Evolutionary conservation across 92 coral and sea anemone species (phyloP).

Genomic region (Zoanthus sociatus): DNA sequence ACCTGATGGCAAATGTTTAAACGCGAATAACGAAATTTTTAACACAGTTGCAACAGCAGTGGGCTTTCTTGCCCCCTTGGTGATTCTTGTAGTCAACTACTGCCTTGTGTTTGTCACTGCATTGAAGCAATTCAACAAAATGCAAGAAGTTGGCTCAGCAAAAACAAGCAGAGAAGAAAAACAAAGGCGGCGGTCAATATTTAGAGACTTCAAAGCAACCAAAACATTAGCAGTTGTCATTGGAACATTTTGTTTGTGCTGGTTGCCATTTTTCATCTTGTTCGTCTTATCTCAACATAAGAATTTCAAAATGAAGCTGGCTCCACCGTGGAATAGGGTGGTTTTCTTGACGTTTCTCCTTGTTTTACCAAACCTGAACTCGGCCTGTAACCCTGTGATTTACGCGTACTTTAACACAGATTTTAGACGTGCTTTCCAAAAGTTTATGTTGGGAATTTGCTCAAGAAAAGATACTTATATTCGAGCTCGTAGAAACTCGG

Average conservation of each 20-base stretch:
- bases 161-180: conserved; percentile 67
- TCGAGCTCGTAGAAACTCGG: conserved; percentile 5
- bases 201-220: conserved; percentile 93
- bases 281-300: conserved; percentile 77
- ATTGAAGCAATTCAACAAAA: conserved; percentile 87
- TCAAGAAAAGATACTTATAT: conserved; percentile 9
- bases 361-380: conserved; percentile 87
- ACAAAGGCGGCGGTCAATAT: conserved; percentile 60
- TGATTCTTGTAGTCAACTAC: conserved; percentile 79
- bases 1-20: conserved; percentile 51
- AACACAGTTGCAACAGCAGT: conserved; percentile 91
- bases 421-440: conserved; percentile 88
- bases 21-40: conserved; percentile 73
- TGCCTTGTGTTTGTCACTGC: conserved; percentile 84
- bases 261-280: conserved; percentile 93
- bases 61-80: conserved; percentile 84
- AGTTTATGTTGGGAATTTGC: conserved; percentile 65
- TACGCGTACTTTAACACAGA: conserved; percentile 94
- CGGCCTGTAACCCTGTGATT: conserved; percentile 94
- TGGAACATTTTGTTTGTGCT: conserved; percentile 91
- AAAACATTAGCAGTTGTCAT: conserved; percentile 91
- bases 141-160: conserved; percentile 57
- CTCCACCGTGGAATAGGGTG: conserved; percentile 41
- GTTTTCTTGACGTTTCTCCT: conserved; percentile 49
- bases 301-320: not conserved